These are phyloP conservation scores for Pocillopora grandis DNA, from an alignment of 92 coral and sea anemone genomes.

Conservation along the genomic window DNA sequence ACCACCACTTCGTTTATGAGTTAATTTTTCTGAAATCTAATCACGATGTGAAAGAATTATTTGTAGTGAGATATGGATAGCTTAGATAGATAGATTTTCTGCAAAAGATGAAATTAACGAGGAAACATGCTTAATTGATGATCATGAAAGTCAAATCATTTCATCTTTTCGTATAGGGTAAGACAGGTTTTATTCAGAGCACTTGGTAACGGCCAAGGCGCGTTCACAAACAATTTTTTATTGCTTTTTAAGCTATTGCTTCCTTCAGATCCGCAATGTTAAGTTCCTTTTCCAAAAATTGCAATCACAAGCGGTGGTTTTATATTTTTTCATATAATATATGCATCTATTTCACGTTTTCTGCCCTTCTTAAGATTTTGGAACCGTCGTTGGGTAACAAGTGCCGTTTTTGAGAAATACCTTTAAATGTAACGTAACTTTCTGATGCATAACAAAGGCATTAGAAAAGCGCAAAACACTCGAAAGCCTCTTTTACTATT, in stretches of 20 bases:
- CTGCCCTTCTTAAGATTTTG: neutral
- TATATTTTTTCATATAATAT: neutral
- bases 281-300: neutral
- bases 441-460: neutral
- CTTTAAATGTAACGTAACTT: neutral
- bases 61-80: too few species aligned
- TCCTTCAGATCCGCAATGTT: neutral
- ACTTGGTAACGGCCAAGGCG: constrained; percentile 2
- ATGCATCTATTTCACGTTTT: neutral
- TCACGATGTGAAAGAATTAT: neutral
- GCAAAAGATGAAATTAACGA: too few species aligned
- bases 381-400: constrained; percentile 1
- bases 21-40: neutral
- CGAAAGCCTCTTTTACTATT: neutral
- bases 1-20: too few species aligned
- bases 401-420: constrained; percentile 5
- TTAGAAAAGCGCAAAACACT: neutral
- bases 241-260: neutral
- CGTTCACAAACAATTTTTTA: neutral
- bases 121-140: too few species aligned
- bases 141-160: too few species aligned
- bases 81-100: too few species aligned
- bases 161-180: too few species aligned
- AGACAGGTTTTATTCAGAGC: neutral
- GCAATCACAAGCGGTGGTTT: neutral